Evolutionary conservation across 2,113 vertebrate genomes (phyloP), one percentile per base, ranked within the genome.

Genomic region (Myocastor coypus): DNA sequence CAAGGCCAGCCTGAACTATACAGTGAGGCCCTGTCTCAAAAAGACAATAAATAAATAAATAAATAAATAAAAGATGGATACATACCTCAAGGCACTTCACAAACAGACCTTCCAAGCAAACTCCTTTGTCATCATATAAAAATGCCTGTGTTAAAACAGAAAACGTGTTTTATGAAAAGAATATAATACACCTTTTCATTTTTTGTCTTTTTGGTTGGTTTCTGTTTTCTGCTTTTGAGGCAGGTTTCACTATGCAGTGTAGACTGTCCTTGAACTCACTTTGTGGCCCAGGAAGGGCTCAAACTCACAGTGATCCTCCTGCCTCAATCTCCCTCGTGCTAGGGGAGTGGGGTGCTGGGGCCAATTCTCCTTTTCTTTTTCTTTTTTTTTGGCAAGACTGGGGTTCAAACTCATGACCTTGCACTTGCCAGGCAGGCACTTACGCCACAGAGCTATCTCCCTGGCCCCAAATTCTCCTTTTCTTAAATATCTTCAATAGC

Each of bases 51-150:
- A 52, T 77, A 94, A 96, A 96, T 46, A 92, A 40, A 32, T 95
- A 93, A 11, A 85, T 94, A 68, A 86, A 96, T 94, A 68, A 69
- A 88, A 80, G 30, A 83, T 61, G 84, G 87, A 92, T 30, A 90
- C 10, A 87, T 98, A 99, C 99, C 98, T 99, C 97, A 96, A 93
- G 97, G 77, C 85, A 73, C 82, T 98, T 99, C 64, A 98, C 61
- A 97, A 98, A 99, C n/a, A 99, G 88, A 59, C 90, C 98, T 84
- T 99, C 99, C 98, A 99, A 97, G 83, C 97, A 98, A 22, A 97
- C 97, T 94, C 98, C 98, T 98, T 98, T 98, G 93, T 99, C 98
- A 94, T 99, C 98, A 97, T 97, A 98, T 96, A 99, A 97, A 80
- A 91, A 13, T 83, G 98, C 99, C 99, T 99, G 81, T 55, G 97